Percentiles rank a stretch among this genome's conserved stretches.
Evolutionary conservation across 1,140 invertebrate genomes (phyloP).

Genomic region (Penaeus japonicus): DNA sequence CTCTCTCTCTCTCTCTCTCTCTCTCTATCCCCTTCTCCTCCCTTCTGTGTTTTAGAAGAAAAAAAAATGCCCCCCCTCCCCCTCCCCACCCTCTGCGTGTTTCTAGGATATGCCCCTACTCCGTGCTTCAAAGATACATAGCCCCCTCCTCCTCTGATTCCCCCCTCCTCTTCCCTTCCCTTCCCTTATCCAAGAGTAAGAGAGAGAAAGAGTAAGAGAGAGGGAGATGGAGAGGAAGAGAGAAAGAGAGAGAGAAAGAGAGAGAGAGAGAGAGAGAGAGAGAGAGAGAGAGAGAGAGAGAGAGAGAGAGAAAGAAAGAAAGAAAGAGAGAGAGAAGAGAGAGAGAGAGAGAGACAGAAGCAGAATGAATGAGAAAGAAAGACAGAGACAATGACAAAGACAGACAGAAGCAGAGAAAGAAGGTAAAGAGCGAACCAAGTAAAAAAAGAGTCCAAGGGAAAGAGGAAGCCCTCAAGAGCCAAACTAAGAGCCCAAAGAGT

Average conservation of each 20-base stretch:
- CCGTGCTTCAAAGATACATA: too few relatives aligned
- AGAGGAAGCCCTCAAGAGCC: too few relatives aligned
- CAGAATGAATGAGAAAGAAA: not conserved
- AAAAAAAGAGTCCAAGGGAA: not conserved
- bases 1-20: too few relatives aligned
- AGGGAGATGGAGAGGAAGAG: not conserved
- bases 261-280: not conserved
- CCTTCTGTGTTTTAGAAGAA: too few relatives aligned
- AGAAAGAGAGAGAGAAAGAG: not conserved
- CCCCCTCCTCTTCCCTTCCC: too few relatives aligned
- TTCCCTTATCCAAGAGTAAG: not conserved
- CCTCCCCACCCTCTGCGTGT: too few relatives aligned
- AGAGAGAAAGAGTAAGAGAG: not conserved
- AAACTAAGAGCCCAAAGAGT: too few relatives aligned
- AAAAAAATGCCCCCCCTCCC: too few relatives aligned
- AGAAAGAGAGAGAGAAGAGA: not conserved
- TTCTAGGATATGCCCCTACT: too few relatives aligned
- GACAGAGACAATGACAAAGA: not conserved
- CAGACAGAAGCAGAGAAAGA: not conserved
- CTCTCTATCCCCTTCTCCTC: too few relatives aligned
- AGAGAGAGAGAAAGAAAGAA: slow-evolving; percentile 21
- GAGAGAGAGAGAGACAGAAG: not conserved
- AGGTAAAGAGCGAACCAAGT: not conserved
- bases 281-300: slow-evolving; percentile 9
- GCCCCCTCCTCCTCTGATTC: too few relatives aligned